Evolutionary conservation across 2,113 vertebrate species (phyloP).

Genomic region (Amphiprion ocellaris): DNA sequence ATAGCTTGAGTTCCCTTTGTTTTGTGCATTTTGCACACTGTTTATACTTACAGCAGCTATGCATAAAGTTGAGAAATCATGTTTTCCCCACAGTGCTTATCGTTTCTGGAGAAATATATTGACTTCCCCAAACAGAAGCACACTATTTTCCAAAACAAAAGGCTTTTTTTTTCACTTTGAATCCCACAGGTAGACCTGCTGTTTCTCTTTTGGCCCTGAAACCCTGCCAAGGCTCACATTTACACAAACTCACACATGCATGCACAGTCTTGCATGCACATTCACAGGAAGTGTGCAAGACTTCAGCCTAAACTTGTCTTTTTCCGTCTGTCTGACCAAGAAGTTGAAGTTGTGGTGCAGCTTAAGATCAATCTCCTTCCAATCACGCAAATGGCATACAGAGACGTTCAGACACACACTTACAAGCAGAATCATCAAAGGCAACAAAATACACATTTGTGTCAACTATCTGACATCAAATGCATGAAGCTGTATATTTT

Average conservation of each 20-base stretch:
- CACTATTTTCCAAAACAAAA: background rate
- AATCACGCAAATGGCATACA: constrained; percentile 39
- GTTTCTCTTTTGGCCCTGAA: constrained; percentile 19
- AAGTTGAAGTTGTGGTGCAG: constrained; percentile 27
- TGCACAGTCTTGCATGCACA: background rate
- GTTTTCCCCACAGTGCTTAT: background rate
- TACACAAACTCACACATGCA: constrained; percentile 5
- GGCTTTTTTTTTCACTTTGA: background rate
- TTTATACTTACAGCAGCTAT: too few species aligned
- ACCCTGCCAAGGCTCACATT: constrained; percentile 16
- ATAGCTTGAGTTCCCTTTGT: background rate
- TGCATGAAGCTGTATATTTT: too few species aligned
- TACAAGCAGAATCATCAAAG: too few species aligned
- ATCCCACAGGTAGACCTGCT: constrained; percentile 13
- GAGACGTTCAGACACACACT: background rate
- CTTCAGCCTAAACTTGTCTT: constrained; percentile 33
- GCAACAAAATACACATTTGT: background rate
- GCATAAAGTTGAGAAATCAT: too few species aligned
- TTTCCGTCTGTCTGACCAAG: constrained; percentile 62
- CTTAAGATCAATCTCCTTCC: constrained; percentile 41
- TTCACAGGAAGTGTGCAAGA: constrained; percentile 27
- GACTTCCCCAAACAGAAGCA: background rate
- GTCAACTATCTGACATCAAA: background rate
- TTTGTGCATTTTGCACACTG: background rate
- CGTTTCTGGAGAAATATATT: background rate